Conservation (phyloP, 2,888 invertebrate species). For the Drosophila robusta region DNA sequence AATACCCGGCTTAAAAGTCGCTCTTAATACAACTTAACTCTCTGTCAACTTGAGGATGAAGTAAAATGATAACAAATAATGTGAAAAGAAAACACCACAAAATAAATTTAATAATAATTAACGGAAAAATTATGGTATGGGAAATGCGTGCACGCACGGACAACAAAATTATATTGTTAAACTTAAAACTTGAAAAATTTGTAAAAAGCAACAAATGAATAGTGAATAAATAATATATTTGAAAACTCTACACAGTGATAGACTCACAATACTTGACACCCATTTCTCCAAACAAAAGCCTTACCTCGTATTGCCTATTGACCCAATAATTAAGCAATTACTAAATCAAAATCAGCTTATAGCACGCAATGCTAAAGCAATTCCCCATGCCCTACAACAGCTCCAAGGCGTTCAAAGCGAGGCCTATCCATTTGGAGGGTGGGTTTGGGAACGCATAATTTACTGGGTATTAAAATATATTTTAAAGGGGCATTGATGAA, state of each 20-base stretch:
- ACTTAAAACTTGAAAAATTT: constrained; percentile 47
- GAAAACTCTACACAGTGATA: constrained; percentile 37
- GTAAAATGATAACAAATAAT: constrained; percentile 13
- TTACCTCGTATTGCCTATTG: constrained; percentile 1
- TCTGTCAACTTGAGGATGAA: constrained; percentile 13
- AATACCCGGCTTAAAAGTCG: constrained; percentile 42
- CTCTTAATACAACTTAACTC: constrained; percentile 19
- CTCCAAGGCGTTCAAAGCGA: background rate
- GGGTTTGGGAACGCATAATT: background rate
- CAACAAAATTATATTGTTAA: constrained; percentile 55
- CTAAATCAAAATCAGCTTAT: constrained; percentile 30
- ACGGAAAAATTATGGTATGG: constrained; percentile 17
- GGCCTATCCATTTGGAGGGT: constrained; percentile 6
- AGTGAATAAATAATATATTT: constrained; percentile 75
- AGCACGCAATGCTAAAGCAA: constrained; percentile 11
- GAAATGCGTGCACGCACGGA: constrained; percentile 30
- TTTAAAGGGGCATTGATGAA: background rate
- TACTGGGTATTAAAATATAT: background rate
- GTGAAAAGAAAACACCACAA: constrained; percentile 37
- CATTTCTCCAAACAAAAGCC: constrained; percentile 2
- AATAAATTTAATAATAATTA: constrained; percentile 30
- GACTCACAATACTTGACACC: constrained; percentile 1
- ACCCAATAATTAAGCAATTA: constrained; percentile 42
- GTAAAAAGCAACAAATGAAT: constrained; percentile 62
- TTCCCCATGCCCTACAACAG: background rate